These are phyloP conservation scores for Melanostoma mellinum DNA, from an alignment of 2,888 invertebrate genomes.

Conservation along the genomic window DNA sequence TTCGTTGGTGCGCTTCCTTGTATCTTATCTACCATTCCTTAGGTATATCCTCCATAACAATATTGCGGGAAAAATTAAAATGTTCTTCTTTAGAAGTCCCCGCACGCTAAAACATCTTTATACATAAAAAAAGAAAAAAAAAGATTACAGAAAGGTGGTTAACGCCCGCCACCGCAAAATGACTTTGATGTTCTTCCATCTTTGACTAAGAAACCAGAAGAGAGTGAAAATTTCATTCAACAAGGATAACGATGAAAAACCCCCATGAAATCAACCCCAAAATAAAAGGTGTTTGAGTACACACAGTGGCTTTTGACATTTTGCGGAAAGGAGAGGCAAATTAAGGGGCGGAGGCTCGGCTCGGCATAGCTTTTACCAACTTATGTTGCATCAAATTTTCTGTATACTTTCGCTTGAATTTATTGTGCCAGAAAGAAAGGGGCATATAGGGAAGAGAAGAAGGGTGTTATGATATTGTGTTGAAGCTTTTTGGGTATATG, in stretches of 20 bases:
- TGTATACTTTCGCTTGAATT: too few species aligned
- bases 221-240: constrained; percentile 32
- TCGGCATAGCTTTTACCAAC: too few species aligned
- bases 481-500: too few species aligned
- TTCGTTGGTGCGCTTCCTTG: too few species aligned
- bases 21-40: too few species aligned
- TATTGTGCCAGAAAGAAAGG: too few species aligned
- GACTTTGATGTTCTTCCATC: constrained; percentile 18
- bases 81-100: background rate
- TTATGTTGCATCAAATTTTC: too few species aligned
- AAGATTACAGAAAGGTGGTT: constrained; percentile 39
- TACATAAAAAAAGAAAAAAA: background rate
- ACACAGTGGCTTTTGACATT: constrained; percentile 50
- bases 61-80: background rate
- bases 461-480: too few species aligned
- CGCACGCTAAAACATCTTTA: too few species aligned
- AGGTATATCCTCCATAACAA: background rate
- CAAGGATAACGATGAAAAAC: constrained; percentile 19
- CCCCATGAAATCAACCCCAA: constrained; percentile 47
- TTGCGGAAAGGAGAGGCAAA: constrained; percentile 18
- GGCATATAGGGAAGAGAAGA: too few species aligned
- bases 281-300: constrained; percentile 32
- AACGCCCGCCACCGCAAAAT: constrained; percentile 58
- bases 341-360: background rate
- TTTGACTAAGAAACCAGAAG: constrained; percentile 30